Base-by-base conservation (phyloP, 2,888 invertebrate species). In the Neoitamus cyanurus region DNA sequence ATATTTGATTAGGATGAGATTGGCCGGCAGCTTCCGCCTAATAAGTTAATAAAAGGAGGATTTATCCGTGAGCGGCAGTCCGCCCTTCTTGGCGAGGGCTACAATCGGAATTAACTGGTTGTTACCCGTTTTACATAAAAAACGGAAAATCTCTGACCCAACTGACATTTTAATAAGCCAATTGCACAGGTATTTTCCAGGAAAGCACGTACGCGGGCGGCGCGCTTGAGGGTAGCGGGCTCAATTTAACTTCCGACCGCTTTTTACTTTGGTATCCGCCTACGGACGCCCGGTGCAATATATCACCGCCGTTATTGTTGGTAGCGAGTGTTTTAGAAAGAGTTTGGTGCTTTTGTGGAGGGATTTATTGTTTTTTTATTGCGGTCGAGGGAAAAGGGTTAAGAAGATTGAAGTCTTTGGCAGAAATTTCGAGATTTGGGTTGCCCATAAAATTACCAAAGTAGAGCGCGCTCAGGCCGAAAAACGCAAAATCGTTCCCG, bases 1-100 rank as follows among this genome's bases (percentile, higher is more conserved):
- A 84, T 84, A 77, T 84, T 84, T 84, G 84, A 84, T 84, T 84
- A 68, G 78, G 68, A 78, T 68, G 75, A 77, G 84, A 84, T 84
- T 84, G 77, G 77, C 84, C 58, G 20, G n/a, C 58, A 84, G 68
- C 42, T 34, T 36, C 68, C 37, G 30, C 58, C 42, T 84, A 84
- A 84, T 84, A 84, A 77, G 78, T 84, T 84, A 58, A 84, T 84
- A 84, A 84, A 84, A 84, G 25, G 28, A 7, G 68, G 37, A 31
- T 77, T 84, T 75, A 75, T 37, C 20, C 58, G 58, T 20, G 48
- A 13, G 20, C 20, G 48, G 46, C 13, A 58, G 46, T 13, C 11
- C 20, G 69, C 13, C 25, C 69, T 4, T 31, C 34, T 15, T 30
- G 20, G 75, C 34, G 15, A n/a, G 48, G 11, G 48, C 20, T 34